phyloP scores from a whole-genome alignment of 2,888 invertebrate genomes.

The Amphipoea oculea region DNA sequence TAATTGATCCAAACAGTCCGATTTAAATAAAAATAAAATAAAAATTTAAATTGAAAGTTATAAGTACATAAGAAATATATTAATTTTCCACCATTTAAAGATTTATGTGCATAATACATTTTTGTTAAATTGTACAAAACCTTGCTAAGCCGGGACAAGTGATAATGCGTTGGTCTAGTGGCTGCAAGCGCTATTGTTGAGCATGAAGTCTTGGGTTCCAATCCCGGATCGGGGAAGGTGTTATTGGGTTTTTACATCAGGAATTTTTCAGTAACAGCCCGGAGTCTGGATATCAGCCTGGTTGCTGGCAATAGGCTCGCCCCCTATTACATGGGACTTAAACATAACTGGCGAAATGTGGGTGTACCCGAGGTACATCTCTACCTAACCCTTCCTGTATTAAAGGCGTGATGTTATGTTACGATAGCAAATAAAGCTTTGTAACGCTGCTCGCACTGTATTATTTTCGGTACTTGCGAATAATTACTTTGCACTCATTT shows the following conservation, averaged over 20 bases:
- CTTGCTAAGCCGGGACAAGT: not conserved
- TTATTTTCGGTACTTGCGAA: not conserved
- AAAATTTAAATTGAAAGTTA: no score
- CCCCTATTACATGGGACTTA: not conserved
- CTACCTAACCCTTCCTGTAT: not conserved
- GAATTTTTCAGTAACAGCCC: not conserved
- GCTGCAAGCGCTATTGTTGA: not conserved
- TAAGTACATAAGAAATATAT: no score
- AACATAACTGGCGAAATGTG: not conserved
- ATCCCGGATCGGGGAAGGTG: not conserved
- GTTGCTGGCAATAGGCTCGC: no score
- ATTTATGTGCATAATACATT: not conserved
- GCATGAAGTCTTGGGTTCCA: not conserved
- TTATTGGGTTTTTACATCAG: not conserved
- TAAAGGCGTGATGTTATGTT: not conserved
- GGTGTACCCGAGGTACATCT: not conserved
- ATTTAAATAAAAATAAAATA: no score
- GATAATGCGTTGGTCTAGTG: not conserved
- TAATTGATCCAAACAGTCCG: no score
- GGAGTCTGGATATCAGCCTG: not conserved
- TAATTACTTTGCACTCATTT: not conserved
- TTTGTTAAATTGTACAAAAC: not conserved
- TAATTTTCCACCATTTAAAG: no score
- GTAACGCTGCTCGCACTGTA: not conserved
- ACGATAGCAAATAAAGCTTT: not conserved